Conservation (phyloP, 2,797 vertebrate genomes). For the Epinephelus malabaricus region DNA sequence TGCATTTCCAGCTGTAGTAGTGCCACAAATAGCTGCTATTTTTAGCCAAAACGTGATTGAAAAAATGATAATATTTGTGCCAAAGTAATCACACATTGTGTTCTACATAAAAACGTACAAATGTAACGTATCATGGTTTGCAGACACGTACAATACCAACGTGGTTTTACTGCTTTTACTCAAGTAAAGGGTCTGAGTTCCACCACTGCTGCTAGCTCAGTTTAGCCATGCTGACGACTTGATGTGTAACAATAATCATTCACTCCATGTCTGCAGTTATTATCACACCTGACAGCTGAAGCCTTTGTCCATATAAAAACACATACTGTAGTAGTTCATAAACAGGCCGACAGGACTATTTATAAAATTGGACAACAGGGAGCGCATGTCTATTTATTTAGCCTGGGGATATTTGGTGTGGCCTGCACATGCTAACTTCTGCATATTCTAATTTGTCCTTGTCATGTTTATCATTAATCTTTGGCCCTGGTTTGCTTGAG, state of each 20-base stretch:
- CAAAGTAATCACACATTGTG: too few species aligned
- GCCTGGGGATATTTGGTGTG: slow-evolving; percentile 79
- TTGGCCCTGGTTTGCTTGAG: slow-evolving; percentile 82
- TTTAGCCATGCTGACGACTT: slow-evolving; percentile 12
- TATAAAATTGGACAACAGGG: slow-evolving; percentile 67
- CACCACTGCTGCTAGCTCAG: slow-evolving; percentile 3
- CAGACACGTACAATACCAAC: too few species aligned
- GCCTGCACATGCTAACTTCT: slow-evolving; percentile 80
- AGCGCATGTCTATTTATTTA: slow-evolving; percentile 76
- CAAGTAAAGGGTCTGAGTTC: background rate
- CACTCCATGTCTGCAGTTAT: slow-evolving; percentile 33
- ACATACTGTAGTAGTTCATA: slow-evolving; percentile 55
- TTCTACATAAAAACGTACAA: too few species aligned
- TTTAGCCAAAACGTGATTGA: too few species aligned
- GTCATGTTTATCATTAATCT: slow-evolving; percentile 90
- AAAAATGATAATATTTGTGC: too few species aligned
- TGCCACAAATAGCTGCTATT: too few species aligned
- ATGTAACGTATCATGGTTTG: background rate
- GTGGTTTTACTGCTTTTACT: background rate
- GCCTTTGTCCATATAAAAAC: slow-evolving; percentile 53
- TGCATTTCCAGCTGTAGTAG: too few species aligned
- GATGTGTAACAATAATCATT: slow-evolving; percentile 50
- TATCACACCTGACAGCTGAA: slow-evolving; percentile 67
- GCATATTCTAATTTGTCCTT: slow-evolving; percentile 88
- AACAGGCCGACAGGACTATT: slow-evolving; percentile 65